phyloP scores from a whole-genome alignment of 2,113 vertebrate genomes.

The Siphamia tubifer region DNA sequence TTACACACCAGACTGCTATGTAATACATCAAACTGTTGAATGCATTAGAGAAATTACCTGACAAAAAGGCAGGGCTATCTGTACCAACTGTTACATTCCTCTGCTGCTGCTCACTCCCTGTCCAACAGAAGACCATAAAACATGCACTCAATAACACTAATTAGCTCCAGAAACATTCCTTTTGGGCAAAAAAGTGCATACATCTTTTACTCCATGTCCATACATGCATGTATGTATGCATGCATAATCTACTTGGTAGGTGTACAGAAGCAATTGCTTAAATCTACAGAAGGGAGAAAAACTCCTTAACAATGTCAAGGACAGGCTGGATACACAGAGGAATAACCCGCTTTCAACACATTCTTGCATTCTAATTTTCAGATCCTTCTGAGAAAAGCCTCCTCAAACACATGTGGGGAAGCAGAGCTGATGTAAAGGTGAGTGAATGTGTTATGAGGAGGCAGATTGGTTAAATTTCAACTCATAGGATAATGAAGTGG shows the following conservation, averaged over 20 bases:
- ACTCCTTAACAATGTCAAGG: slow-evolving; percentile 39
- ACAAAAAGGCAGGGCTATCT: slow-evolving; percentile 47
- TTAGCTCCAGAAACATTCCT: slow-evolving; percentile 76
- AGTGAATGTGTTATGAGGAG: neutral
- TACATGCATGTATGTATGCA: slow-evolving; percentile 6
- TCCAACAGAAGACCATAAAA: slow-evolving; percentile 67
- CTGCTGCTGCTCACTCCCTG: slow-evolving; percentile 61
- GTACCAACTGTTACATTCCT: slow-evolving; percentile 64
- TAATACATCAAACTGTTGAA: slow-evolving; percentile 23
- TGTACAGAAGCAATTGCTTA: slow-evolving; percentile 50
- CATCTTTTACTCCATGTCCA: slow-evolving; percentile 19
- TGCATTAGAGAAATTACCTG: slow-evolving; percentile 60
- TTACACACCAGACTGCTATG: slow-evolving; percentile 1
- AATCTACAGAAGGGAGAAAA: slow-evolving; percentile 30
- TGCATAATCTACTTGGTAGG: slow-evolving; percentile 19
- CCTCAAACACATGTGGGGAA: slow-evolving; percentile 10
- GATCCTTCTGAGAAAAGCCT: slow-evolving; percentile 3
- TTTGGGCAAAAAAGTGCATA: slow-evolving; percentile 23
- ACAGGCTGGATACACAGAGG: slow-evolving; percentile 18
- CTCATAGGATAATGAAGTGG: neutral
- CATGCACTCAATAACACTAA: slow-evolving; percentile 71
- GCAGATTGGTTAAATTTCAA: too few species aligned
- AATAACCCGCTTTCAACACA: slow-evolving; percentile 28
- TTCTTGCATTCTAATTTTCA: slow-evolving; percentile 30
- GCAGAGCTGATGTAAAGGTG: neutral